phyloP scores from a whole-genome alignment of 1,140 invertebrate species.

The Pogonomyrmex californicus region DNA sequence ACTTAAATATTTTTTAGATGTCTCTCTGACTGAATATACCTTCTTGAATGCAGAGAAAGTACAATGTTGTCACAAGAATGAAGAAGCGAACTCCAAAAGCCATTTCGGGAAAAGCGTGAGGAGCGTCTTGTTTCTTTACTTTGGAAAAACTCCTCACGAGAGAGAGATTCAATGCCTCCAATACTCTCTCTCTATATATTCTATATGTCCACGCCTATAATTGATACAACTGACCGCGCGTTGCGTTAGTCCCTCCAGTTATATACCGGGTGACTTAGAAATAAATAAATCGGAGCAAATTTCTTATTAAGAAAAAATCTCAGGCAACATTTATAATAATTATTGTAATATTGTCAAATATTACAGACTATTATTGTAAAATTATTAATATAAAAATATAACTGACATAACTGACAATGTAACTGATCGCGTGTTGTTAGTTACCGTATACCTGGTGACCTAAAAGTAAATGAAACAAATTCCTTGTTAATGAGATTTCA shows the following conservation, averaged over 20 bases:
- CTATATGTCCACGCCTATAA: constrained; percentile 69
- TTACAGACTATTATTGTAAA: background rate
- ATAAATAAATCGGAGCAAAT: background rate
- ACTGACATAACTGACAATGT: too few species aligned
- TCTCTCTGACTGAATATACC: constrained; percentile 44
- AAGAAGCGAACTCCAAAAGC: background rate
- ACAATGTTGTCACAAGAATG: constrained; percentile 30
- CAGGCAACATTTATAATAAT: background rate
- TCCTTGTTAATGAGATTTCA: too few species aligned
- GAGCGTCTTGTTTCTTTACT: background rate
- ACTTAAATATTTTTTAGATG: background rate
- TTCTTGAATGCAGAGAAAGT: constrained; percentile 63
- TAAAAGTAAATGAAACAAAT: too few species aligned
- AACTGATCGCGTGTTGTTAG: too few species aligned
- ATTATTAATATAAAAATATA: background rate
- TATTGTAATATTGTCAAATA: background rate
- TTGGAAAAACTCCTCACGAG: background rate
- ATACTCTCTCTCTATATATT: constrained; percentile 49
- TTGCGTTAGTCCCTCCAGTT: background rate
- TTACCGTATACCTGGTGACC: too few species aligned
- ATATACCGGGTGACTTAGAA: constrained; percentile 35
- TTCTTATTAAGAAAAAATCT: background rate
- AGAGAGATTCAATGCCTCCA: constrained; percentile 18
- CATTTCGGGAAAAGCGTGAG: constrained; percentile 43
- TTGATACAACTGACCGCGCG: constrained; percentile 60